A percentile compares a stretch with the other conserved stretches of the same genome.
Evolutionary conservation across 30 jellyfish, hydroid and myxozoan species (phyloP).

Genomic region (Mastigias papua): DNA sequence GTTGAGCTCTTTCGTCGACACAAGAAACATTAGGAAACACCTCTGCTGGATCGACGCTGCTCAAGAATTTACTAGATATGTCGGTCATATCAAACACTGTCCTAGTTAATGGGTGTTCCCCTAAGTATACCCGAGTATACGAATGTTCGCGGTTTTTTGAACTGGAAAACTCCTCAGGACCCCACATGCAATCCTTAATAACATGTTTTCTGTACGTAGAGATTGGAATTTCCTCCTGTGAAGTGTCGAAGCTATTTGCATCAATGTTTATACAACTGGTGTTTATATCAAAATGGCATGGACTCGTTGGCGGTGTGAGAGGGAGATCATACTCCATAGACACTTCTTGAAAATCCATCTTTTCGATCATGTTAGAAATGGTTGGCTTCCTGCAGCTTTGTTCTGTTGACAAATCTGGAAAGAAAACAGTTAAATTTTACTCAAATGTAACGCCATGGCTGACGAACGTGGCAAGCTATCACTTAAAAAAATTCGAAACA

Average conservation of each 20-base stretch:
- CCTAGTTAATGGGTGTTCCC: slow-evolving; percentile 66
- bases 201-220: slow-evolving; percentile 32
- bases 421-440: background rate
- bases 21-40: slow-evolving; percentile 59
- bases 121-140: slow-evolving; percentile 54
- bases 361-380: slow-evolving; percentile 47
- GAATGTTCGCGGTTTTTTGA: slow-evolving; percentile 53
- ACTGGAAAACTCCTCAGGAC: slow-evolving; percentile 24
- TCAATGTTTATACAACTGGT: no score
- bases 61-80: slow-evolving; percentile 44
- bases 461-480: no score
- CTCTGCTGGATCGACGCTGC: slow-evolving; percentile 71
- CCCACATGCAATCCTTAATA: slow-evolving; percentile 77
- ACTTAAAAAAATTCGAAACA: no score
- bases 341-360: slow-evolving; percentile 37
- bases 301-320: slow-evolving; percentile 75
- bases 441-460: no score
- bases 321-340: slow-evolving; percentile 17
- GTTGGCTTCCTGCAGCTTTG: background rate
- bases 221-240: slow-evolving; percentile 20
- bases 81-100: background rate
- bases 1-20: slow-evolving; percentile 36
- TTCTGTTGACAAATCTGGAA: background rate
- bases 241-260: background rate
- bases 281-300: slow-evolving; percentile 19